A percentile compares a stretch with the other conserved stretches of the same genome.
Evolutionary conservation across 2,113 vertebrate species (phyloP).

Genomic region (Danionella cerebrum): DNA sequence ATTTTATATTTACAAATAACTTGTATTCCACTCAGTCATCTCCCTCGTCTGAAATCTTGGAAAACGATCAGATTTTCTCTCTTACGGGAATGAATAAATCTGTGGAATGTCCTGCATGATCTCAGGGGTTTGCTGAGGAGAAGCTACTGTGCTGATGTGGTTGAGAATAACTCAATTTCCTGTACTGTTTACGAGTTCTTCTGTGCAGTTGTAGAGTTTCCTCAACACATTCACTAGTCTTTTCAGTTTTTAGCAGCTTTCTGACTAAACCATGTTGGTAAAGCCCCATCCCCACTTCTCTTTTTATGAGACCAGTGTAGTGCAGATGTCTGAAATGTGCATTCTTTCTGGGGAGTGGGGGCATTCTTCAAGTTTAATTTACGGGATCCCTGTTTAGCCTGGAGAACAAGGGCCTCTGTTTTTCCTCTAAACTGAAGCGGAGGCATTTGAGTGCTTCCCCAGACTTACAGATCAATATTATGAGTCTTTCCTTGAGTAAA

Average conservation of each 20-base stretch:
- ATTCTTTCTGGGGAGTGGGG: conserved; percentile 35
- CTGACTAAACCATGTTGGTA: not conserved
- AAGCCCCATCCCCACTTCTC: not conserved
- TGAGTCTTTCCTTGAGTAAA: too few species aligned
- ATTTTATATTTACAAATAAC: too few species aligned
- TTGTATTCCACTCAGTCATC: too few species aligned
- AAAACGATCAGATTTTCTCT: conserved; percentile 31
- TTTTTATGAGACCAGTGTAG: not conserved
- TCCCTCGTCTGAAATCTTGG: too few species aligned
- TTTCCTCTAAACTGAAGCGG: not conserved
- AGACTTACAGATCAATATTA: too few species aligned
- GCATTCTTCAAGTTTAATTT: conserved; percentile 44
- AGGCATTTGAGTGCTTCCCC: conserved; percentile 36
- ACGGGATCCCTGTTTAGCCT: conserved; percentile 31
- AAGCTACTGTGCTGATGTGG: not conserved
- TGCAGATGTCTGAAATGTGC: conserved; percentile 27
- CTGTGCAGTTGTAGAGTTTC: too few species aligned
- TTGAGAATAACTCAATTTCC: too few species aligned
- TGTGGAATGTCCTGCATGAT: conserved; percentile 46
- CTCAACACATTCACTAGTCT: not conserved
- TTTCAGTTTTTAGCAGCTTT: too few species aligned
- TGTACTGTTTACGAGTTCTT: too few species aligned
- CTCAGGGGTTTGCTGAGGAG: conserved; percentile 13
- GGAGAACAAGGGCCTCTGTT: conserved; percentile 37
- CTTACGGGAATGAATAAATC: conserved; percentile 50